Evolutionary conservation across 2,888 invertebrate genomes (phyloP).

Genomic region (Apodemia zela): DNA sequence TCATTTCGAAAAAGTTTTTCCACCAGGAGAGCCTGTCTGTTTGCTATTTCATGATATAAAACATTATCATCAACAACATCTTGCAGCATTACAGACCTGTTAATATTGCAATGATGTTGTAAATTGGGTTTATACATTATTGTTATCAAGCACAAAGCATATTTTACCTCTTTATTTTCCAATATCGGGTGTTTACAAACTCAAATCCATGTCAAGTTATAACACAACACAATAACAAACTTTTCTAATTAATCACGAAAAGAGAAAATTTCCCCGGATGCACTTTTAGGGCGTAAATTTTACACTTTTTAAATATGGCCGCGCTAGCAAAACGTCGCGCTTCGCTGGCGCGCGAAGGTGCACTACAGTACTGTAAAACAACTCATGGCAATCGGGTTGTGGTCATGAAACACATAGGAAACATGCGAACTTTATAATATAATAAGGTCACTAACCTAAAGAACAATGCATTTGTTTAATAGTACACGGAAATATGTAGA

Average conservation of each 20-base stretch:
- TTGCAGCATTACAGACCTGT: too few relatives aligned
- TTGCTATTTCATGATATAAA: too few relatives aligned
- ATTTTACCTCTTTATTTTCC: not conserved
- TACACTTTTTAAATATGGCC: conserved; percentile 39
- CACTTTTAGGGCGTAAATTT: conserved; percentile 26
- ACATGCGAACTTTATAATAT: conserved; percentile 32
- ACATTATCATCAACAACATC: too few relatives aligned
- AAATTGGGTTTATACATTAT: too few relatives aligned
- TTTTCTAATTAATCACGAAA: conserved; percentile 20
- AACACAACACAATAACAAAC: conserved; percentile 20
- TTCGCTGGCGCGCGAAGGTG: conserved; percentile 50
- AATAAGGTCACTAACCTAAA: conserved; percentile 33
- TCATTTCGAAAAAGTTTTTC: too few relatives aligned
- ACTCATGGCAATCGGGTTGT: conserved; percentile 28
- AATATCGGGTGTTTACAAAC: conserved; percentile 6
- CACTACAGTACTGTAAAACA: conserved; percentile 43
- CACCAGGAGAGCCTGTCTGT: too few relatives aligned
- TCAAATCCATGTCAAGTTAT: conserved; percentile 22
- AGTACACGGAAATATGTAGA: not conserved
- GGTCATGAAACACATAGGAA: conserved; percentile 36
- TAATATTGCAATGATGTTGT: too few relatives aligned
- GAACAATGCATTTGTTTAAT: conserved; percentile 22
- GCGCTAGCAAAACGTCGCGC: conserved; percentile 47
- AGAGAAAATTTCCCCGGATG: conserved; percentile 20
- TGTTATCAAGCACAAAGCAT: too few relatives aligned